Evolutionary conservation across 30 jellyfish, hydroid and myxozoan genomes (phyloP).

Genomic region (Hydractinia echinata): DNA sequence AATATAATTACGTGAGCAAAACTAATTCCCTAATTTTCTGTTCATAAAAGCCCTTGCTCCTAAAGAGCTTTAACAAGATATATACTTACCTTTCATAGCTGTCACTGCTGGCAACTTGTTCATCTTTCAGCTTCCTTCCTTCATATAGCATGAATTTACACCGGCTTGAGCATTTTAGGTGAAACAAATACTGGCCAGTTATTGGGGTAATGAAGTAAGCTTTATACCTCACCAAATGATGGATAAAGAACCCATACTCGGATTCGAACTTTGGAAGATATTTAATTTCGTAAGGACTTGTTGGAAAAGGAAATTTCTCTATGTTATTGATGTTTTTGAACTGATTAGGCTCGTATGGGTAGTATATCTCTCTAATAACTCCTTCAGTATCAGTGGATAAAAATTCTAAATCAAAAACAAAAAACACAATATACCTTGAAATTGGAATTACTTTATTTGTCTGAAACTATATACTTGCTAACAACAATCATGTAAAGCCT

Average conservation of each 20-base stretch:
- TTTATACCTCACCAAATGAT: neutral
- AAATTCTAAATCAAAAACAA: too few species aligned
- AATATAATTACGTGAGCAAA: too few species aligned
- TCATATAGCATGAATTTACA: neutral
- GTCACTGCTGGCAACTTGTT: too few species aligned
- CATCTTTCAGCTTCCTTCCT: too few species aligned
- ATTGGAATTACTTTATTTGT: too few species aligned
- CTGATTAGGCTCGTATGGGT: neutral
- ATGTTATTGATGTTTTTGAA: neutral
- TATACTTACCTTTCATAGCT: too few species aligned
- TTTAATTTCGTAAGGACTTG: neutral
- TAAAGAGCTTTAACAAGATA: too few species aligned
- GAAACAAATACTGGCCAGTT: neutral
- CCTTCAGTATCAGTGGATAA: neutral
- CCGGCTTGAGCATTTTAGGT: neutral
- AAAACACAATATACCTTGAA: too few species aligned
- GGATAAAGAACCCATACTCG: neutral
- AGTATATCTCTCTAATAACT: neutral
- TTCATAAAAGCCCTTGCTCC: too few species aligned
- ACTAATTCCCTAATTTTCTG: too few species aligned
- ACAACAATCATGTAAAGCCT: too few species aligned
- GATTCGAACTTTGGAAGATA: neutral
- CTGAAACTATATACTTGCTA: too few species aligned
- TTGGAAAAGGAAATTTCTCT: neutral
- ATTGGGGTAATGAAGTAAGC: neutral